These are phyloP conservation scores for Potamilus streckersoni DNA, from an alignment of 1,140 invertebrate genomes.

Conservation along the genomic window DNA sequence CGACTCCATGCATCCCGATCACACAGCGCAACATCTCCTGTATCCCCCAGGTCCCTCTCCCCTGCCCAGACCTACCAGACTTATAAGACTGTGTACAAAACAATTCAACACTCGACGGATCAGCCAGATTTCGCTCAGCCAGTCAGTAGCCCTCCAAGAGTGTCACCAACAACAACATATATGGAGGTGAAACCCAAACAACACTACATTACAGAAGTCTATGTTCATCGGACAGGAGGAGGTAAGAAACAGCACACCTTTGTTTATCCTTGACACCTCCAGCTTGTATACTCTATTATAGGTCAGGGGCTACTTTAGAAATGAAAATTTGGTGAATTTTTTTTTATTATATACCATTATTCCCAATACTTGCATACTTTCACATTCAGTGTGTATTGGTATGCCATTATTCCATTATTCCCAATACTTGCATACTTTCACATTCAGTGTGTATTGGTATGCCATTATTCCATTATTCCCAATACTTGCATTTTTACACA, in stretches of 20 bases:
- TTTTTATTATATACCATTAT: no score
- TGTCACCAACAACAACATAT: slow-evolving; percentile 30
- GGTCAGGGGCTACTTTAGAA: no score
- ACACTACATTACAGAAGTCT: slow-evolving; percentile 62
- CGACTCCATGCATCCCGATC: slow-evolving; percentile 22
- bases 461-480: no score
- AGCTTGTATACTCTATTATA: no score
- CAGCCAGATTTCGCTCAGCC: slow-evolving; percentile 27
- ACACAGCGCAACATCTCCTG: slow-evolving; percentile 34
- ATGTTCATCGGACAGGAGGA: slow-evolving; percentile 53
- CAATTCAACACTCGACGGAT: slow-evolving; percentile 33
- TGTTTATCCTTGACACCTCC: no score
- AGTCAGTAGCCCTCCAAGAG: slow-evolving; percentile 26
- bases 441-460: no score
- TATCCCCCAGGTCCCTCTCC: slow-evolving; percentile 37
- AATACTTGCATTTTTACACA: no score
- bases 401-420: no score
- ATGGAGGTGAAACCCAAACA: slow-evolving; percentile 40
- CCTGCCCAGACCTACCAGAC: slow-evolving; percentile 18
- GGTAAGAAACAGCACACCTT: not conserved
- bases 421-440: no score
- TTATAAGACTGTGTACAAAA: slow-evolving; percentile 49
- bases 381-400: no score
- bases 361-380: no score
- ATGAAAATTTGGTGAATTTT: no score